phyloP scores from a whole-genome alignment of 2,888 invertebrate species.

The Ophioninae sp. region DNA sequence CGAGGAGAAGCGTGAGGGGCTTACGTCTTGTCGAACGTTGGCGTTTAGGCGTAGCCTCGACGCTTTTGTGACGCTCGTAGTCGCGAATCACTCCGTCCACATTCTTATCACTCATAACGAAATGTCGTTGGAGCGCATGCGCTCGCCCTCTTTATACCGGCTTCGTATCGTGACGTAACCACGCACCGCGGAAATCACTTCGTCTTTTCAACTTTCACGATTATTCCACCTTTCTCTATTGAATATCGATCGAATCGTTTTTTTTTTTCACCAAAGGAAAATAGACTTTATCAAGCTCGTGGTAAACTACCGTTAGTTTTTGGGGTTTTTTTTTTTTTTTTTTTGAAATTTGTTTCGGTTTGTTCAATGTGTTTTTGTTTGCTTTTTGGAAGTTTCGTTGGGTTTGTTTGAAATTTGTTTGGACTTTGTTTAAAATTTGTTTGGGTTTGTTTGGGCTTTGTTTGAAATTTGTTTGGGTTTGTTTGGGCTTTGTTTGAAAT shows the following conservation, averaged over 20 bases:
- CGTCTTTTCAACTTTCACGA: not conserved
- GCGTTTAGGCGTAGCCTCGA: constrained; percentile 20
- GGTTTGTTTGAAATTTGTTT: too few relatives aligned
- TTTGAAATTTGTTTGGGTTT: too few relatives aligned
- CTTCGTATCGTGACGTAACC: constrained; percentile 26
- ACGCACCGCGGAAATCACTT: not conserved
- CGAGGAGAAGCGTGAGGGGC: constrained; percentile 60
- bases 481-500: too few relatives aligned
- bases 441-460: too few relatives aligned
- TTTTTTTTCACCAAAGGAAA: not conserved
- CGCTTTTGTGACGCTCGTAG: constrained; percentile 43
- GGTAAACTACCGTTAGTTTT: too few relatives aligned
- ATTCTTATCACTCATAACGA: constrained; percentile 53
- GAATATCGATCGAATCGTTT: not conserved
- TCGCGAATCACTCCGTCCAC: constrained; percentile 49
- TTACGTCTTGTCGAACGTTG: constrained; percentile 28
- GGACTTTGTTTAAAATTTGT: not conserved
- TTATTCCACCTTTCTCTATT: not conserved
- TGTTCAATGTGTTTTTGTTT: too few relatives aligned
- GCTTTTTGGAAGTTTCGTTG: too few relatives aligned
- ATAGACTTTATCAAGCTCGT: too few relatives aligned
- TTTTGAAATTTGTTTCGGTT: too few relatives aligned
- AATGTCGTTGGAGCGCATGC: constrained; percentile 43
- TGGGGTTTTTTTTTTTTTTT: too few relatives aligned
- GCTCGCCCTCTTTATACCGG: constrained; percentile 3